Evolutionary conservation across 2,113 vertebrate genomes (phyloP), one percentile per base, ranked within the genome.

Genomic region (Pachycephala philippinensis): DNA sequence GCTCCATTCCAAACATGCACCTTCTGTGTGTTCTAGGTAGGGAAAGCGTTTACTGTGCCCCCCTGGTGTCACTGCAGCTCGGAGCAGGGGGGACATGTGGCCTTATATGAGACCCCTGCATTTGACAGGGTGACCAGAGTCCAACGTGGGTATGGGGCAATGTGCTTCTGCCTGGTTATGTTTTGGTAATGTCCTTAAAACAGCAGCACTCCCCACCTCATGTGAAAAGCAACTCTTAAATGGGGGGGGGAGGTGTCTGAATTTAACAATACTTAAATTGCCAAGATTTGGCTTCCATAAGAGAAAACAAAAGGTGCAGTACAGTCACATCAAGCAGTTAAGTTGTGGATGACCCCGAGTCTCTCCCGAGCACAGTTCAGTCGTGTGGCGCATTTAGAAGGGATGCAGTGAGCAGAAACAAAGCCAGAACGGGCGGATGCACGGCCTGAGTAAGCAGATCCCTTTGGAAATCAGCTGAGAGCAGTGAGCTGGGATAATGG

Each of bases 371-470:
- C 23, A 0, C 10, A n/a, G 57, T 6, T 65, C 50, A 64, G 83
- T 13, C 4, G 1, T 37, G 65, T 4, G 20, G 69, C 56, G 40
- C 83, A 11, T 22, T 60, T 4, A 44, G 63, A 42, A 70, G 85
- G 77, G 93, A 40, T 3, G 47, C 45, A 52, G 79, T 2, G 40
- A 81, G 54, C 80, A 66, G 24, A 42, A 84, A 93, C 72, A 84
- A 64, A 2, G 57, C 56, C 40, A 40, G 65, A 56, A 18, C 2
- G 23, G 57, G 94, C 12, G 1, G 75, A 17, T 35, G 66, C 66
- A 23, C 3, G 1, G 90, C 78, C 94, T 85, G 91, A 87, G 56
- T 47, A 54, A 95, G 82, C 92, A 89, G 72, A 96, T 83, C 24
- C 5, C 24, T 59, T 65, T 10, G 50, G 63, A 45, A 40, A 45